phyloP scores from a whole-genome alignment of 2,113 vertebrate species.

The Todiramphus chloris region DNA sequence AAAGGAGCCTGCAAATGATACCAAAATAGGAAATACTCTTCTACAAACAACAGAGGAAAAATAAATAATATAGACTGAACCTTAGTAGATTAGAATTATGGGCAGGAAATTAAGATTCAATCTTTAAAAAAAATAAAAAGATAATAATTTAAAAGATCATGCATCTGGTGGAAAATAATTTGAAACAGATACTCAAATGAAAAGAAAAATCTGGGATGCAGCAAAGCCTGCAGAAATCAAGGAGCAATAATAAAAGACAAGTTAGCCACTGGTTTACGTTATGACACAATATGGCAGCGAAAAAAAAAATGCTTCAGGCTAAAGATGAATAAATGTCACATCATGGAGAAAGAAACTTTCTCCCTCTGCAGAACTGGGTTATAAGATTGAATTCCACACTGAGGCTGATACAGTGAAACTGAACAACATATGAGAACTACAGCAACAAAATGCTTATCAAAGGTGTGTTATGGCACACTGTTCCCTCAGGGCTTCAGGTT shows the following conservation, averaged over 20 bases:
- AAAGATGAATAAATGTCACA: neutral
- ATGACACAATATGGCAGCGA: neutral
- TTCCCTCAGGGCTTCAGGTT: neutral
- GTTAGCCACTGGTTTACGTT: neutral
- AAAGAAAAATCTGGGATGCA: constrained; percentile 1
- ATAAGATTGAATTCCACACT: neutral
- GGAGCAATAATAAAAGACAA: neutral
- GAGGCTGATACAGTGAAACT: neutral
- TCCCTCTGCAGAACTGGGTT: neutral
- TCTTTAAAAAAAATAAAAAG: neutral
- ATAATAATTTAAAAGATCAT: neutral
- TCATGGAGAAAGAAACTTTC: neutral
- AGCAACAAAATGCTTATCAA: neutral
- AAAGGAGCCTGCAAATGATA: neutral
- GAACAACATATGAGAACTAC: neutral
- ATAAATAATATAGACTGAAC: neutral
- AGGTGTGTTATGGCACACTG: neutral
- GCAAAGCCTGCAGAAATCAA: constrained; percentile 12
- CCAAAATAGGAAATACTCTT: constrained; percentile 14
- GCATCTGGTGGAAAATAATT: constrained; percentile 39
- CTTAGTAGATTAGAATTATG: neutral
- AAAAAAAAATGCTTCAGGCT: neutral
- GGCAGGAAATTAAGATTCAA: constrained; percentile 32
- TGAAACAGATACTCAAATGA: constrained; percentile 18
- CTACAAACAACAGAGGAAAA: neutral